Evolutionary conservation across 2,888 invertebrate species (phyloP), one percentile per base, ranked within the genome.

Genomic region (Gastrophysa polygoni): DNA sequence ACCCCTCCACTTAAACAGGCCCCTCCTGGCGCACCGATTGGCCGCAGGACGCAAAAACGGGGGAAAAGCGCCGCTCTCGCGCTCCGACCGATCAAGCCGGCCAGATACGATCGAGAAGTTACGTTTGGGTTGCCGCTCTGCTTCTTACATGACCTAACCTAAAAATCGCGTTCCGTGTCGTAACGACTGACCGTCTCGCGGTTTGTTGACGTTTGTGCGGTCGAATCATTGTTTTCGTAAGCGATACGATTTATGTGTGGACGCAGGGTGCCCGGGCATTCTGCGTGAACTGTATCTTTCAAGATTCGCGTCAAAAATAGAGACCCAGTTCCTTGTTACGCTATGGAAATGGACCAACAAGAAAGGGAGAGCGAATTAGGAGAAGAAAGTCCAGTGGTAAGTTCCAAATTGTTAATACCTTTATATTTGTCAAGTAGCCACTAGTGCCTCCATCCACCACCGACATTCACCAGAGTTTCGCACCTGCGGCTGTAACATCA

Each of bases 291-390:
- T 69, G 68, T 64, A 68, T 62, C n/a, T 62, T 85, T 84, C 91
- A 92, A 92, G 88, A 92, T 92, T 92, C 89, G 92, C 87, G 90
- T 91, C 83, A 92, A 92, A 89, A 92, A 92, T 82, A 88, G 90
- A 85, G 91, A 91, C 81, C 92, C 92, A 84, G 88, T 91, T 83
- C 91, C 91, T 85, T 90, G 91, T 85, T 91, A 91, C 87, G 89
- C 89, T 83, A 91, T 91, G 91, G 91, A 88, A 79, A 85, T 85
- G 82, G 84, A 85, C 66, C 84, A 84, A 70, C 64, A 64, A 48
- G 64, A 64, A 29, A 32, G 64, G 44, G 91, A 91, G 76, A 89
- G 89, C 80, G 90, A 90, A 82, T 83, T 89, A 71, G 91, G 91
- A 71, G 91, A 91, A 79, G 90, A 91, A 70, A 86, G 87, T 77